These are phyloP conservation scores for Diarsia brunnea DNA, from an alignment of 2,888 invertebrate genomes.

Conservation along the genomic window DNA sequence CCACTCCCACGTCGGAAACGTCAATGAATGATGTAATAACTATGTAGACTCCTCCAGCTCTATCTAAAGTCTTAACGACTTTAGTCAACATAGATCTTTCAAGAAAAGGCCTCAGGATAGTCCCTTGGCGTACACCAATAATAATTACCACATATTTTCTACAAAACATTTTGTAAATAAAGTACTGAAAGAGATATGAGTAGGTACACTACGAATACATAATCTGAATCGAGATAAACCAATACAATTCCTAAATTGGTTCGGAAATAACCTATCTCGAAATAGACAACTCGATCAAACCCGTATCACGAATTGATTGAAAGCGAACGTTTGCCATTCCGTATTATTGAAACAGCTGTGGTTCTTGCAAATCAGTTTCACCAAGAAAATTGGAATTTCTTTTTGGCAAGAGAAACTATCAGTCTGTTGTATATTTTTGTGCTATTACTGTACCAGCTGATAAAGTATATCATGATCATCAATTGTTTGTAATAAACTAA, in stretches of 20 bases:
- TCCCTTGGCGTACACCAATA: slow-evolving; percentile 13
- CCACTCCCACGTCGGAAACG: not conserved
- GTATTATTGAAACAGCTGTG: slow-evolving; percentile 44
- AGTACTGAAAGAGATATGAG: too few relatives aligned
- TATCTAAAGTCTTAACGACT: not conserved
- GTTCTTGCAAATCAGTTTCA: slow-evolving; percentile 8
- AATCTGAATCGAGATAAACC: slow-evolving; percentile 3
- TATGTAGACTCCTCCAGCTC: not conserved
- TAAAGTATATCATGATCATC: not conserved
- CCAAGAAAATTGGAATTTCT: slow-evolving; percentile 21
- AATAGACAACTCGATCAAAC: slow-evolving; percentile 33
- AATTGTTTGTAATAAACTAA: slow-evolving; percentile 1
- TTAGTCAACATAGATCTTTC: not conserved
- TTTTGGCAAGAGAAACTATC: not conserved
- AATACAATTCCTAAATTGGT: not conserved
- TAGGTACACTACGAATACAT: not conserved
- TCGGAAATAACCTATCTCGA: slow-evolving; percentile 12
- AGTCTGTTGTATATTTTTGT: not conserved
- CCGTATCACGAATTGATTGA: slow-evolving; percentile 19
- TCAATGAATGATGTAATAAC: slow-evolving; percentile 11
- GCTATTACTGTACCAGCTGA: slow-evolving; percentile 6
- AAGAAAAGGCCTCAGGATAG: not conserved
- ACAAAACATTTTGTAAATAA: not conserved
- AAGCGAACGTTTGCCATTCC: slow-evolving; percentile 8
- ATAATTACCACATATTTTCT: not conserved